Percentiles rank a stretch among this genome's conserved stretches.
phyloP scores from a whole-genome alignment of 1,140 invertebrate genomes.

The Brachionus plicatilis region DNA sequence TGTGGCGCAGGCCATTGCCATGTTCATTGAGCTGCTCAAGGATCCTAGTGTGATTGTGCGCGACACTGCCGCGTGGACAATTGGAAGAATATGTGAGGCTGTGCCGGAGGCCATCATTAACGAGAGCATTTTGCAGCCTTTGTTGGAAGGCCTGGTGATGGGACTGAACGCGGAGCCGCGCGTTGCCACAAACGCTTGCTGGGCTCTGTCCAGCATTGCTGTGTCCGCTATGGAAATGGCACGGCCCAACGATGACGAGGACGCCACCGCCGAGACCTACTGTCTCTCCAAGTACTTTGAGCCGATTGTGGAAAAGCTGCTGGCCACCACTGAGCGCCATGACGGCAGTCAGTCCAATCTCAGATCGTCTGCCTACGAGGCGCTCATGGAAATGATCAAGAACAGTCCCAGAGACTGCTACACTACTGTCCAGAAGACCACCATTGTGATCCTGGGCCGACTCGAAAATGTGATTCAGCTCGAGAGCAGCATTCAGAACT shows the following conservation, averaged over 20 bases:
- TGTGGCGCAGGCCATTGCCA: constrained; percentile 91
- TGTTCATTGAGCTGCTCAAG: constrained; percentile 85
- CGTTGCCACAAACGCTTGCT: constrained; percentile 97
- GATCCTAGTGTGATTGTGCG: constrained; percentile 84
- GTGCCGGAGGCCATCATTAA: constrained; percentile 93
- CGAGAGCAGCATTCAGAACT: constrained; percentile 62
- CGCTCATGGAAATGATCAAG: constrained; percentile 99
- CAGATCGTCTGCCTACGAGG: constrained; percentile 92
- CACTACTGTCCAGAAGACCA: constrained; percentile 86
- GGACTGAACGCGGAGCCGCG: constrained; percentile 80
- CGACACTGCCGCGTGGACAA: constrained; percentile 95
- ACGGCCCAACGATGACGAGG: constrained; percentile 62
- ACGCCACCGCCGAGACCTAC: constrained; percentile 77
- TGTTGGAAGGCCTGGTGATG: constrained; percentile 81
- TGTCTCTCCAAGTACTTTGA: constrained; percentile 87
- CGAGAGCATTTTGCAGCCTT: constrained; percentile 66
- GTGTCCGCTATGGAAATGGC: constrained; percentile 85
- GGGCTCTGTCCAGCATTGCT: constrained; percentile 94
- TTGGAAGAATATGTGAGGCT: constrained; percentile 93
- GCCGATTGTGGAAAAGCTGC: constrained; percentile 78
- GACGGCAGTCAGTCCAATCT: constrained; percentile 72
- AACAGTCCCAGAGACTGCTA: constrained; percentile 97
- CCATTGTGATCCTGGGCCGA: constrained; percentile 87
- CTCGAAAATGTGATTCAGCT: constrained; percentile 85
- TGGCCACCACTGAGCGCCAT: constrained; percentile 80